These are phyloP conservation scores for Rhynchopsitta pachyrhyncha DNA, from an alignment of 2,113 vertebrate species.

Conservation along the genomic window DNA sequence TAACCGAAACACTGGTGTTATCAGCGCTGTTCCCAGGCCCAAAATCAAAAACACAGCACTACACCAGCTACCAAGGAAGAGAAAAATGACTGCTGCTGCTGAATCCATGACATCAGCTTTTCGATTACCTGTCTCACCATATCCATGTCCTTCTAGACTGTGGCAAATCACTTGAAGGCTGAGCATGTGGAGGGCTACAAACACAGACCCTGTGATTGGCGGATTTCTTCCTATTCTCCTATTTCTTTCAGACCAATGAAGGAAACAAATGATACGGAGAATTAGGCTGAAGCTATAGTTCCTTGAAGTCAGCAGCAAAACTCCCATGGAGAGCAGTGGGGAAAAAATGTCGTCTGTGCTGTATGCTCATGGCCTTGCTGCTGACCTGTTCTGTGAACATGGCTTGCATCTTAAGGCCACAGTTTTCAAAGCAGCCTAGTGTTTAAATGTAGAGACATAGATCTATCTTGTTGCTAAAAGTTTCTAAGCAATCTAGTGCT, in stretches of 20 bases:
- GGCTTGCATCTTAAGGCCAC: neutral
- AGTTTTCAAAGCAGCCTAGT: neutral
- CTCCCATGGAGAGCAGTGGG: neutral
- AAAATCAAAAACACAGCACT: too few species aligned
- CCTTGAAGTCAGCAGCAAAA: neutral
- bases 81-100: too few species aligned
- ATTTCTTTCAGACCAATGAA: constrained; percentile 15
- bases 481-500: neutral
- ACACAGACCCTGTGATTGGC: neutral
- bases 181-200: neutral
- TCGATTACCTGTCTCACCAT: neutral
- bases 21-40: too few species aligned
- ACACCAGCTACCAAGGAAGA: too few species aligned
- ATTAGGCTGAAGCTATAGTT: constrained; percentile 6
- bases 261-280: constrained; percentile 2
- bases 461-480: neutral
- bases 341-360: neutral
- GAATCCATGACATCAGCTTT: too few species aligned
- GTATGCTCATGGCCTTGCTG: neutral
- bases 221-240: neutral
- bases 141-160: neutral
- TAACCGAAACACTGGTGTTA: too few species aligned
- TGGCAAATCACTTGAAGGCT: neutral
- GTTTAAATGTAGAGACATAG: neutral
- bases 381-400: neutral